A percentile compares a stretch with the other conserved stretches of the same genome.
Conservation (phyloP, 1,140 invertebrate species). For the Lethocerus indicus region DNA sequence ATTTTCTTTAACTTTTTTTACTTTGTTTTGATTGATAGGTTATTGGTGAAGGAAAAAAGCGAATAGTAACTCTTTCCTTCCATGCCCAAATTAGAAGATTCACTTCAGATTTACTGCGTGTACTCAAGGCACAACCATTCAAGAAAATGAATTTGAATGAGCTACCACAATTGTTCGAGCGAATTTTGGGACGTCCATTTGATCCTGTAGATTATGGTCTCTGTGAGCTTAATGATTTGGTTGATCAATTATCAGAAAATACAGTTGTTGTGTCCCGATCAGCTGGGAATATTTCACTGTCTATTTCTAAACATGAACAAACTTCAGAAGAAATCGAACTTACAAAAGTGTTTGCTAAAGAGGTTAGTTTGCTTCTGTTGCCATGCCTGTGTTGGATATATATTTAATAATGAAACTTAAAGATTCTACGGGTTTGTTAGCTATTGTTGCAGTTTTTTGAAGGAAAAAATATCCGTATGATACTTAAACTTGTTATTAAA, state of each 20-base stretch:
- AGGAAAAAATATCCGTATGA: too few species aligned
- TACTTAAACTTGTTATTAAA: too few species aligned
- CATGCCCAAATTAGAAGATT: conserved; percentile 77
- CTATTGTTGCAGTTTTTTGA: too few species aligned
- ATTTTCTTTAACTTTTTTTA: too few species aligned
- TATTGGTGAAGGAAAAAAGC: conserved; percentile 71
- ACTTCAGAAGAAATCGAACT: conserved; percentile 51
- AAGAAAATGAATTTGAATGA: conserved; percentile 44
- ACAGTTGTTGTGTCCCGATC: conserved; percentile 40
- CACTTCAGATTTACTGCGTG: conserved; percentile 67
- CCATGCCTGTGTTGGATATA: too few species aligned
- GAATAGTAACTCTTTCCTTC: conserved; percentile 74
- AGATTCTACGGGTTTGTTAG: too few species aligned
- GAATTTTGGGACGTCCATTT: conserved; percentile 49
- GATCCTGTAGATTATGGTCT: conserved; percentile 69
- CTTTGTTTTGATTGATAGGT: conserved; percentile 44
- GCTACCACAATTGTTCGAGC: conserved; percentile 54
- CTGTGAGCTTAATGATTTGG: conserved; percentile 53
- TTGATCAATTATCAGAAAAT: conserved; percentile 53
- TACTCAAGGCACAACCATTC: conserved; percentile 61
- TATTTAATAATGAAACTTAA: too few species aligned
- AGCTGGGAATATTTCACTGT: conserved; percentile 34
- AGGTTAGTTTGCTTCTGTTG: too few species aligned
- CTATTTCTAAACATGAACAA: conserved; percentile 63
- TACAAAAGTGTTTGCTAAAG: conserved; percentile 53